phyloP scores from a whole-genome alignment of 2,888 invertebrate species.

The Temnothorax ravouxi region DNA sequence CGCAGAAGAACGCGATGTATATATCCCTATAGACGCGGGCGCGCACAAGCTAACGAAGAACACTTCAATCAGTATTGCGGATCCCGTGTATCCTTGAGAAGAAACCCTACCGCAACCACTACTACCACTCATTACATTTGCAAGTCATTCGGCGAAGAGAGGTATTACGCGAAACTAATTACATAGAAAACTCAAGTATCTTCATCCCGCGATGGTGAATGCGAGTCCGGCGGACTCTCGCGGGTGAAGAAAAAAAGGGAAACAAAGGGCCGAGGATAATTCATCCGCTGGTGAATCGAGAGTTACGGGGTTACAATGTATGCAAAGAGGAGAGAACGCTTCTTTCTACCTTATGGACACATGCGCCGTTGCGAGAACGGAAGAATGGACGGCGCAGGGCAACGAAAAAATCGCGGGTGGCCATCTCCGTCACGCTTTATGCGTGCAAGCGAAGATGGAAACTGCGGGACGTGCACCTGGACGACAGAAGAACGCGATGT shows the following conservation, averaged over 20 bases:
- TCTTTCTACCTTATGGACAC: conserved; percentile 33
- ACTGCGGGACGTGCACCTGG: conserved; percentile 77
- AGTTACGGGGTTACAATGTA: conserved; percentile 66
- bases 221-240: conserved; percentile 28
- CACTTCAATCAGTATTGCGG: conserved; percentile 48
- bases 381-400: conserved; percentile 51
- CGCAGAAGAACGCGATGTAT: conserved; percentile 42
- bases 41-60: conserved; percentile 53
- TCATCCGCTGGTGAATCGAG: conserved; percentile 47
- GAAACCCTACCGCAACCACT: conserved; percentile 50
- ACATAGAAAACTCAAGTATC: conserved; percentile 62
- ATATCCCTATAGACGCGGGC: conserved; percentile 38
- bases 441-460: conserved; percentile 64
- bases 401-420: conserved; percentile 68
- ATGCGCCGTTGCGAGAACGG: conserved; percentile 52
- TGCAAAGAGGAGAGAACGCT: conserved; percentile 59
- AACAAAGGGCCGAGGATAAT: conserved; percentile 54
- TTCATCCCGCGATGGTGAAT: conserved; percentile 40
- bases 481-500: too few relatives aligned
- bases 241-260: conserved; percentile 34
- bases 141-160: conserved; percentile 56
- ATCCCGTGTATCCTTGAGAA: conserved; percentile 43
- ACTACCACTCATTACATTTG: conserved; percentile 55
- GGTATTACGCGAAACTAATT: conserved; percentile 64
- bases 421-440: conserved; percentile 49